phyloP scores from a whole-genome alignment of 2,797 vertebrate species.

The Adrianichthys oophorus region DNA sequence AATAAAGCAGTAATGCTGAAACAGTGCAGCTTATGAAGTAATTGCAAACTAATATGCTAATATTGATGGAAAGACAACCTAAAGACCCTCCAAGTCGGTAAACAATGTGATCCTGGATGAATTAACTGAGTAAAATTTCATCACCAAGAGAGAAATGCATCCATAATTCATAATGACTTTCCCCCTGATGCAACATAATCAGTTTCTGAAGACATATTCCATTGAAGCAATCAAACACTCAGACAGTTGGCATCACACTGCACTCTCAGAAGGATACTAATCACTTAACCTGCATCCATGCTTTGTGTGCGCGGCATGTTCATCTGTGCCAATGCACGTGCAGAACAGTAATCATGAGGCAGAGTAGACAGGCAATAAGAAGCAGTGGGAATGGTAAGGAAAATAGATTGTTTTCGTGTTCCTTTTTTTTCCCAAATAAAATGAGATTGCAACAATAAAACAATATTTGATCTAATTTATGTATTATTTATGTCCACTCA shows the following conservation, averaged over 20 bases:
- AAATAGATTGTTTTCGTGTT: too few relatives aligned
- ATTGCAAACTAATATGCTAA: slow-evolving; percentile 25
- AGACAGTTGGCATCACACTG: slow-evolving; percentile 49
- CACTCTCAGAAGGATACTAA: slow-evolving; percentile 50
- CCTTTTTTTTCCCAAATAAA: background rate
- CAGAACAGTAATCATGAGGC: slow-evolving; percentile 28
- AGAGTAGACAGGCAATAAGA: slow-evolving; percentile 24
- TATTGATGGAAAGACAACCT: slow-evolving; percentile 41
- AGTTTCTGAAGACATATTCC: slow-evolving; percentile 59
- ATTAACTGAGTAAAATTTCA: slow-evolving; percentile 50
- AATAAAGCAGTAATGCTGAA: slow-evolving; percentile 41
- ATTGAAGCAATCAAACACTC: slow-evolving; percentile 59
- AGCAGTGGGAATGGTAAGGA: background rate
- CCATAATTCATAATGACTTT: slow-evolving; percentile 66
- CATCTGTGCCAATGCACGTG: slow-evolving; percentile 8
- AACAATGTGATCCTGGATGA: slow-evolving; percentile 44
- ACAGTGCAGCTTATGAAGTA: slow-evolving; percentile 35
- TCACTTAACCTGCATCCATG: slow-evolving; percentile 34
- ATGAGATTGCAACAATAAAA: slow-evolving; percentile 10
- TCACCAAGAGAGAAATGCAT: slow-evolving; percentile 51
- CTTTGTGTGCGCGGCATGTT: slow-evolving; percentile 8
- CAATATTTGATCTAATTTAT: background rate
- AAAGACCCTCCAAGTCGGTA: slow-evolving; percentile 49
- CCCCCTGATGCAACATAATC: slow-evolving; percentile 60
- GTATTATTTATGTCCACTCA: background rate